Evolutionary conservation across 2,888 invertebrate species (phyloP).

Genomic region (Linnaemya tessellans): DNA sequence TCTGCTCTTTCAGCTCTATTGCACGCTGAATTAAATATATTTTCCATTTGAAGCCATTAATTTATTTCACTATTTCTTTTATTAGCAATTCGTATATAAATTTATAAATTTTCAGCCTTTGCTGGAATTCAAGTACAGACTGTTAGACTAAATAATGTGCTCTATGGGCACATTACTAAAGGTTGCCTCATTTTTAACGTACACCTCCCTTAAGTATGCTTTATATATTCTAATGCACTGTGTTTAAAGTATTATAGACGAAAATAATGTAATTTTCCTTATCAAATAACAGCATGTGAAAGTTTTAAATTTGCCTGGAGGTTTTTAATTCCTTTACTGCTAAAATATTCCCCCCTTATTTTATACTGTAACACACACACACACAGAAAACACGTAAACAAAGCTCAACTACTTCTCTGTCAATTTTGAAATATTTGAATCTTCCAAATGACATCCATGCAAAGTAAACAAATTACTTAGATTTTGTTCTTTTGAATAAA

Average conservation of each 20-base stretch:
- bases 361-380: too few relatives aligned
- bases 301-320: neutral
- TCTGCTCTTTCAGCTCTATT: too few relatives aligned
- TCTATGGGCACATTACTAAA: too few relatives aligned
- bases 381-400: too few relatives aligned
- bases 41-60: too few relatives aligned
- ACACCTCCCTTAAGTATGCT: neutral
- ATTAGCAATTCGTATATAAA: too few relatives aligned
- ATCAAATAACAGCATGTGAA: neutral
- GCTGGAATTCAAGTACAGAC: too few relatives aligned
- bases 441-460: neutral
- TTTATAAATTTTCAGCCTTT: too few relatives aligned
- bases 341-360: neutral
- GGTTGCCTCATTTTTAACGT: too few relatives aligned
- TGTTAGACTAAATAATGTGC: too few relatives aligned
- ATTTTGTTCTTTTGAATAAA: neutral
- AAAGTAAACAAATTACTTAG: neutral
- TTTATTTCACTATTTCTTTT: too few relatives aligned
- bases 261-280: neutral
- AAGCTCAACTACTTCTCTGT: neutral
- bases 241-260: neutral
- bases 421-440: slow-evolving; percentile 18
- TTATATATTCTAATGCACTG: neutral
- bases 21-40: too few relatives aligned
- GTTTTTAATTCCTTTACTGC: neutral